Evolutionary conservation across 2,888 invertebrate genomes (phyloP).

Genomic region (Acanthosepion pharaonis): DNA sequence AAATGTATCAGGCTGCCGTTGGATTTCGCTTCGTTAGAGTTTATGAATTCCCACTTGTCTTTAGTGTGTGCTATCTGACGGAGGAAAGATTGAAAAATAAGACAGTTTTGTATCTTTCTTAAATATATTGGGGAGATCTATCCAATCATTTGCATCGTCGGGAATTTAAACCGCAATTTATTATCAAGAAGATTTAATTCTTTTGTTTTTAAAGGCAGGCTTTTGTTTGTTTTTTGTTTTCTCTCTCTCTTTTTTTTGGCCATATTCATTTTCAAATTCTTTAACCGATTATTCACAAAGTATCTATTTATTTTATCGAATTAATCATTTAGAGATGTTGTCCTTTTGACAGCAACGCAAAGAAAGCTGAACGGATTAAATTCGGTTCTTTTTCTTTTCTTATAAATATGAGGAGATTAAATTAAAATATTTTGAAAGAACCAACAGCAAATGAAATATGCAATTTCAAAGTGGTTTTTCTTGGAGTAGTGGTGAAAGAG

Average conservation of each 20-base stretch:
- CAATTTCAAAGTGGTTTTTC: too few relatives aligned
- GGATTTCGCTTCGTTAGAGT: background rate
- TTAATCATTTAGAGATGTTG: background rate
- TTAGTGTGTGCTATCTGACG: background rate
- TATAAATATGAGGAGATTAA: too few relatives aligned
- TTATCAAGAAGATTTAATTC: background rate
- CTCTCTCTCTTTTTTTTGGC: too few relatives aligned
- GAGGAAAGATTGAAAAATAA: background rate
- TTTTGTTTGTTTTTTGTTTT: background rate
- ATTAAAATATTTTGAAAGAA: too few relatives aligned
- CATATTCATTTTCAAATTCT: background rate
- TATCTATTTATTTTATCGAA: background rate
- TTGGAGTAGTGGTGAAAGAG: background rate
- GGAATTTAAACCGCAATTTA: background rate
- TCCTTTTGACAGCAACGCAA: too few relatives aligned
- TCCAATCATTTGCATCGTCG: background rate
- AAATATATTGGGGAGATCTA: background rate
- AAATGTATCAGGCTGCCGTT: background rate
- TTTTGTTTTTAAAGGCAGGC: background rate
- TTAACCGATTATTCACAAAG: background rate
- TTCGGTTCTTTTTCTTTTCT: too few relatives aligned
- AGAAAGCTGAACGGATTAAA: too few relatives aligned
- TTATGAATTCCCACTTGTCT: background rate
- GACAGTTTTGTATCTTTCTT: background rate
- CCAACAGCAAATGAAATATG: too few relatives aligned